phyloP scores from a whole-genome alignment of 2,888 invertebrate species.

The Scelioninae gen. 1 region DNA sequence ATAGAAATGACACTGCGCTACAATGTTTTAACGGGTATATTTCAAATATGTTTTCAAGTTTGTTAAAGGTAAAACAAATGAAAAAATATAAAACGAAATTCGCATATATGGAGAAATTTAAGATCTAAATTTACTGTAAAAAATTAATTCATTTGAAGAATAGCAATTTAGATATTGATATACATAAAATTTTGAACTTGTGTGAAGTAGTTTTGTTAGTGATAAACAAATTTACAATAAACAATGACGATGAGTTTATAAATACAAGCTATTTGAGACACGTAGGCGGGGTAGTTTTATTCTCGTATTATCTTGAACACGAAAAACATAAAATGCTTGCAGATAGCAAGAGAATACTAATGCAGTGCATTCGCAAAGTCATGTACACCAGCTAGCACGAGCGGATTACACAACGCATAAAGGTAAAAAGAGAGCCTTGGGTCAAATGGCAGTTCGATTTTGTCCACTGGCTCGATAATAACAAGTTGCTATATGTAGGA shows the following conservation, averaged over 20 bases:
- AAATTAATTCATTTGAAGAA: too few relatives aligned
- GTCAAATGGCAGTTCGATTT: conserved; percentile 58
- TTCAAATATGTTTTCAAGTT: too few relatives aligned
- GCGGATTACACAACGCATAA: conserved; percentile 45
- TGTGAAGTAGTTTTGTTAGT: too few relatives aligned
- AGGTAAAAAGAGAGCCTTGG: conserved; percentile 43
- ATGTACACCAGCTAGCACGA: conserved; percentile 20
- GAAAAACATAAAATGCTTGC: conserved; percentile 26
- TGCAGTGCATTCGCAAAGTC: conserved; percentile 21
- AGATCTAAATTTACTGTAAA: too few relatives aligned
- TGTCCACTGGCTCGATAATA: conserved; percentile 60
- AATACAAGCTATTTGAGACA: conserved; percentile 16
- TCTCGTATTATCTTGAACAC: conserved; percentile 29
- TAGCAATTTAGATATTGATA: too few relatives aligned
- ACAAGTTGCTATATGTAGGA: conserved; percentile 51
- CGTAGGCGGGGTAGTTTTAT: conserved; percentile 24
- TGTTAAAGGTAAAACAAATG: too few relatives aligned
- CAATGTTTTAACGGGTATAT: neutral
- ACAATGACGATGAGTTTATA: neutral
- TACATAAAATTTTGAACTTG: too few relatives aligned
- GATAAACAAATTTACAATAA: conserved; percentile 3
- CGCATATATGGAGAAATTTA: too few relatives aligned
- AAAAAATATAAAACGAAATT: too few relatives aligned
- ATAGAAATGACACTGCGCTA: conserved; percentile 2
- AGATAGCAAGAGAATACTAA: conserved; percentile 25